Evolutionary conservation across 2,797 vertebrate genomes (phyloP).

Genomic region (Otus scops): DNA sequence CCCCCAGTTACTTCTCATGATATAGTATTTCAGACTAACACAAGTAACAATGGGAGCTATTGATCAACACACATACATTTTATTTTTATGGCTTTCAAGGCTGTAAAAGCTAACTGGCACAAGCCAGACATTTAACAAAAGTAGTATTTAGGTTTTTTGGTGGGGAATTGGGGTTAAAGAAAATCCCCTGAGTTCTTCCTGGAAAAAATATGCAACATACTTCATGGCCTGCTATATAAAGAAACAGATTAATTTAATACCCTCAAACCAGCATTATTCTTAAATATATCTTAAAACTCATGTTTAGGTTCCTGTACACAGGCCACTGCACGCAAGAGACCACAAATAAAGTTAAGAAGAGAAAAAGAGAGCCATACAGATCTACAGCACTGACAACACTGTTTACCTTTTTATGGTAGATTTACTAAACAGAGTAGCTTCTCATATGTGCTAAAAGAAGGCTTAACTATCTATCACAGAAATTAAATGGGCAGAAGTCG

Average conservation of each 20-base stretch:
- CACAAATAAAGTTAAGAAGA: background rate
- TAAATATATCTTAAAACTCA: conserved; percentile 24
- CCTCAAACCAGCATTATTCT: conserved; percentile 5
- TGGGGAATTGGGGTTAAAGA: conserved; percentile 6
- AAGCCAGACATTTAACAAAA: conserved; percentile 35
- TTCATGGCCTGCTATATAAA: conserved; percentile 29
- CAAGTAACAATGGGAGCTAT: conserved; percentile 30
- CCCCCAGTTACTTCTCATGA: background rate
- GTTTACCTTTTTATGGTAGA: background rate
- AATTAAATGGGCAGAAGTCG: background rate
- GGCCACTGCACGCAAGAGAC: background rate
- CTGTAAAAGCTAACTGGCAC: conserved; percentile 22
- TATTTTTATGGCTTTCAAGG: conserved; percentile 30
- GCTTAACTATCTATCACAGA: background rate
- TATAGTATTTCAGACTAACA: conserved; percentile 11
- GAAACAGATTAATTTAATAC: conserved; percentile 50
- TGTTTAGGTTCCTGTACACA: background rate
- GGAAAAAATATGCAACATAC: conserved; percentile 28
- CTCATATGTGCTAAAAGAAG: background rate
- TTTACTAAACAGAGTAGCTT: background rate
- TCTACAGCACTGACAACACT: background rate
- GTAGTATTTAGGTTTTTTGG: background rate
- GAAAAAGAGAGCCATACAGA: background rate
- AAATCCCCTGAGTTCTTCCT: background rate
- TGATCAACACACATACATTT: background rate